These are phyloP conservation scores for Chaetorhynchus papuensis DNA, from an alignment of 2,113 vertebrate genomes.

Conservation along the genomic window DNA sequence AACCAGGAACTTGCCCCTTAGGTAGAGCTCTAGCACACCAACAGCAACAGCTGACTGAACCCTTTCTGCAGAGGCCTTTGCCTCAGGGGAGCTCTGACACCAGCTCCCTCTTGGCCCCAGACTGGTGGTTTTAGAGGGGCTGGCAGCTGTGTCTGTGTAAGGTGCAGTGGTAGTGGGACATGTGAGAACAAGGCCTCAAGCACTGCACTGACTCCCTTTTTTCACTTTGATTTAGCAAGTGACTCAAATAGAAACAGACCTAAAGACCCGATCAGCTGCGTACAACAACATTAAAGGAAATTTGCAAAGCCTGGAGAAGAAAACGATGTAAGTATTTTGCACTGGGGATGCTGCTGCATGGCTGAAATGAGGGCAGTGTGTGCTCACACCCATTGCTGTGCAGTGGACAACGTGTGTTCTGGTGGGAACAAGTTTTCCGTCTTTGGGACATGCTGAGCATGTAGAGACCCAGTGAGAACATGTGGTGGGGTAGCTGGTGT, in stretches of 20 bases:
- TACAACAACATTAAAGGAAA: slow-evolving; percentile 83
- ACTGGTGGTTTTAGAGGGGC: neutral
- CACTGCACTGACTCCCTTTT: neutral
- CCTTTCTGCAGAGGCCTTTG: neutral
- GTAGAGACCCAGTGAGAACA: neutral
- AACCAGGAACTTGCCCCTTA: neutral
- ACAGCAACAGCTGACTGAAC: neutral
- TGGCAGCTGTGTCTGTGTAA: neutral
- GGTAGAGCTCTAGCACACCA: neutral
- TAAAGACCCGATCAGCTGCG: slow-evolving; percentile 77
- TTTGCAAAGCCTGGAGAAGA: slow-evolving; percentile 80
- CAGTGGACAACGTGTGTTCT: neutral
- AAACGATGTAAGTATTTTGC: slow-evolving; percentile 76
- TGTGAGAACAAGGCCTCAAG: neutral
- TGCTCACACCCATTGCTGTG: neutral
- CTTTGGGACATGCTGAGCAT: neutral
- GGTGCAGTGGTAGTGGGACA: neutral
- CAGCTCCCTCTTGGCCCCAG: accelerated
- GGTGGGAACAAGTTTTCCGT: neutral
- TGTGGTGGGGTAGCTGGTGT: too few relatives aligned
- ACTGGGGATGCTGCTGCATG: neutral
- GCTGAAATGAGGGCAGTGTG: neutral
- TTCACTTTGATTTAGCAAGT: slow-evolving; percentile 81
- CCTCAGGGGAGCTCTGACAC: neutral
- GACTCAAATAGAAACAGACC: slow-evolving; percentile 84